Conservation (phyloP, 2,797 vertebrate species). For the Gorsachius magnificus region DNA sequence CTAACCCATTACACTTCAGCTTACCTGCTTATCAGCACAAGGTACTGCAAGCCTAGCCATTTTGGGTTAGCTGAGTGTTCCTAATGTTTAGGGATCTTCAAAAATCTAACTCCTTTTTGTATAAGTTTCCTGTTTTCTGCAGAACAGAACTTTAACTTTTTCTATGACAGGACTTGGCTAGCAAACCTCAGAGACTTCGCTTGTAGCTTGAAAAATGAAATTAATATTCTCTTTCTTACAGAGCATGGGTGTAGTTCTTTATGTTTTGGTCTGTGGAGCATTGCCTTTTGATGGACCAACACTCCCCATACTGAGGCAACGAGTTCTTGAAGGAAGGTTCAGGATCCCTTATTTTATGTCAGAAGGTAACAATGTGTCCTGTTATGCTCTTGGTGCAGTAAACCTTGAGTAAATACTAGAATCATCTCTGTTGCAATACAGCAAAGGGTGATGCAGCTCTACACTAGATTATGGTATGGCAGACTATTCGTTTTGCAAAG, state of each 20-base stretch:
- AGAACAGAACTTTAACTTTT: not conserved
- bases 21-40: not conserved
- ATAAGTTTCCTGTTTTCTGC: not conserved
- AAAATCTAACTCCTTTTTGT: not conserved
- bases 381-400: not conserved
- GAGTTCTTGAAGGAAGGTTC: slow-evolving; percentile 97
- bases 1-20: not conserved
- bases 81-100: not conserved
- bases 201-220: not conserved
- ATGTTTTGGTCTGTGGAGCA: slow-evolving; percentile 95
- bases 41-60: not conserved
- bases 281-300: slow-evolving; percentile 96
- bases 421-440: not conserved
- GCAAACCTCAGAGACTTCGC: not conserved
- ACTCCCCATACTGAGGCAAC: slow-evolving; percentile 92
- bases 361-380: slow-evolving; percentile 84
- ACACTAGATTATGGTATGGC: not conserved
- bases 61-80: not conserved
- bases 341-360: slow-evolving; percentile 99
- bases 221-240: slow-evolving; percentile 62
- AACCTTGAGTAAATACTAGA: not conserved
- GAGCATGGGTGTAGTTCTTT: slow-evolving; percentile 99
- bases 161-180: not conserved
- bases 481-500: not conserved
- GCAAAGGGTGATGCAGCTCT: not conserved